Evolutionary conservation across 2,113 vertebrate genomes (phyloP).

Genomic region (Pleuronectes platessa): DNA sequence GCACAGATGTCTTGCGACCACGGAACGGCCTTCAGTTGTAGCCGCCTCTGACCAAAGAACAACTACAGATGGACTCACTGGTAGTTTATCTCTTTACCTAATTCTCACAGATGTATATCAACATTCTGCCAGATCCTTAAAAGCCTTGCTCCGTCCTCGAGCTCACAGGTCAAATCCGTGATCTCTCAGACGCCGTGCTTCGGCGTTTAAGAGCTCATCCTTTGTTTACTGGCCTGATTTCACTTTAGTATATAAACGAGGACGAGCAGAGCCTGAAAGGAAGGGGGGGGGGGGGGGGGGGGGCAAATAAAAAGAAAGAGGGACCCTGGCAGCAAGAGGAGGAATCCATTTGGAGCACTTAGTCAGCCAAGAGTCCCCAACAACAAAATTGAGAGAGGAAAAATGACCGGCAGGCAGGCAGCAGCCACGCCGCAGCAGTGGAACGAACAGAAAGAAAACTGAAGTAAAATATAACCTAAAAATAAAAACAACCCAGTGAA

Average conservation of each 20-base stretch:
- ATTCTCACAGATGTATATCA: slow-evolving; percentile 1
- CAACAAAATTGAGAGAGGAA: slow-evolving; percentile 56
- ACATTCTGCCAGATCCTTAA: slow-evolving; percentile 15
- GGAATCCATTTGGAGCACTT: slow-evolving; percentile 76
- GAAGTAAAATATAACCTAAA: slow-evolving; percentile 48
- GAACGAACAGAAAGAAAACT: slow-evolving; percentile 35
- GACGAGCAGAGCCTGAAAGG: slow-evolving; percentile 16
- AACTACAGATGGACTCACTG: slow-evolving; percentile 2
- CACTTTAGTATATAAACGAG: slow-evolving; percentile 49
- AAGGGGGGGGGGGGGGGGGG: neutral
- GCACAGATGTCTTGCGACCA: slow-evolving; percentile 61
- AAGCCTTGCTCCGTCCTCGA: neutral
- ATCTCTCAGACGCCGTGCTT: slow-evolving; percentile 1
- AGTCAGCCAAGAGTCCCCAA: slow-evolving; percentile 63
- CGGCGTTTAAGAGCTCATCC: slow-evolving; percentile 14
- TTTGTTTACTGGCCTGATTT: slow-evolving; percentile 56
- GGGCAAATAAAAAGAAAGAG: slow-evolving; percentile 23
- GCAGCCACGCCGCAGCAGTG: slow-evolving; percentile 26
- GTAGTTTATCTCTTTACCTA: slow-evolving; percentile 31
- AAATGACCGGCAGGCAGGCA: slow-evolving; percentile 68
- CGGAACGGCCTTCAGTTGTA: slow-evolving; percentile 7
- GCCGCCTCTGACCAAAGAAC: neutral
- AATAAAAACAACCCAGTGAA: slow-evolving; percentile 40
- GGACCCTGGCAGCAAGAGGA: slow-evolving; percentile 58
- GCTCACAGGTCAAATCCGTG: neutral